Evolutionary conservation across 1,140 invertebrate species (phyloP).

Genomic region (Trichoplusia ni): DNA sequence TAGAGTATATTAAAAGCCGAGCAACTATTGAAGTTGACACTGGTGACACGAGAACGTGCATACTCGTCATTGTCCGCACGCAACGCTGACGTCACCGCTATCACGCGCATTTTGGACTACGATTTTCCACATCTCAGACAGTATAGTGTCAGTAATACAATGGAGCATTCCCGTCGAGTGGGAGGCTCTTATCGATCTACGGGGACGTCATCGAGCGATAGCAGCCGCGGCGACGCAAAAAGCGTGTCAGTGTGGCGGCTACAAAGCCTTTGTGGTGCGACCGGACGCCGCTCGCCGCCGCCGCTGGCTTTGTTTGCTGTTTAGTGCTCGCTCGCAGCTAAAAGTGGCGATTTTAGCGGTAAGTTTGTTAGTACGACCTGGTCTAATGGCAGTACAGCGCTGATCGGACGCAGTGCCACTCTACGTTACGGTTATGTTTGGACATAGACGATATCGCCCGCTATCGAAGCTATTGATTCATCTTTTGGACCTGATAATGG

Average conservation of each 20-base stretch:
- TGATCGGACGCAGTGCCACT: slow-evolving; percentile 4
- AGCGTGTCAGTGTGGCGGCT: slow-evolving; percentile 77
- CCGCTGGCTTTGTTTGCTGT: slow-evolving; percentile 70
- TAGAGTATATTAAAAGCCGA: slow-evolving; percentile 16
- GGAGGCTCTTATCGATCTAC: slow-evolving; percentile 79
- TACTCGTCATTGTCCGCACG: slow-evolving; percentile 34
- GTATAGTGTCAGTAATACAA: slow-evolving; percentile 74
- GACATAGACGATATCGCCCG: neutral
- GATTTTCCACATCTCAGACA: slow-evolving; percentile 76
- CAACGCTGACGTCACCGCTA: slow-evolving; percentile 35
- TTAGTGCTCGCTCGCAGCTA: slow-evolving; percentile 61
- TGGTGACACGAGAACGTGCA: slow-evolving; percentile 21
- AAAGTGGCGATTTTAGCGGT: slow-evolving; percentile 70
- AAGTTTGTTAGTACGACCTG: slow-evolving; percentile 51
- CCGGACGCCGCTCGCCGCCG: slow-evolving; percentile 73
- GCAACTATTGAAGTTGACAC: slow-evolving; percentile 1
- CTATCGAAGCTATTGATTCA: neutral
- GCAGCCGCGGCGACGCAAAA: slow-evolving; percentile 72
- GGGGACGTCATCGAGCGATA: slow-evolving; percentile 78
- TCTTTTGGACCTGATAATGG: neutral
- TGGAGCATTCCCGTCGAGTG: slow-evolving; percentile 73
- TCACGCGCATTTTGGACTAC: slow-evolving; percentile 65
- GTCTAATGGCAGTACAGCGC: slow-evolving; percentile 10
- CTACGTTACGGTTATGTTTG: slow-evolving; percentile 15
- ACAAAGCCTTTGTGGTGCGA: slow-evolving; percentile 75